Conservation (phyloP, 2,888 invertebrate species). For the Nysson spinosus region DNA sequence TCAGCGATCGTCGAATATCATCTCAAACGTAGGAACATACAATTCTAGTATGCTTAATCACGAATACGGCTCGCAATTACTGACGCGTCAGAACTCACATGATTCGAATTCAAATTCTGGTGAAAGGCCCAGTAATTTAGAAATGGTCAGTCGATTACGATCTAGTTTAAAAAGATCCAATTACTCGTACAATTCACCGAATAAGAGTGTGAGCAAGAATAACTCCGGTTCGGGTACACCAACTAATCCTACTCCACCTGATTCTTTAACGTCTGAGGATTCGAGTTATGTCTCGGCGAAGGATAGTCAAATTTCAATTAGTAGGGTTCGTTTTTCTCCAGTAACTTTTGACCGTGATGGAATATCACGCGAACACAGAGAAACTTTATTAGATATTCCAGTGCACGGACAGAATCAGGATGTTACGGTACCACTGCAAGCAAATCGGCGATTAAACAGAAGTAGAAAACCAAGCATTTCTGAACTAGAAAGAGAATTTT, state of each 20-base stretch:
- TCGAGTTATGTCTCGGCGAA: conserved; percentile 93
- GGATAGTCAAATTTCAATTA: conserved; percentile 82
- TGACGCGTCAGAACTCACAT: conserved; percentile 78
- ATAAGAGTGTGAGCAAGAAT: conserved; percentile 79
- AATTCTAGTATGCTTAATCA: conserved; percentile 65
- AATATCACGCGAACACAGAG: conserved; percentile 63
- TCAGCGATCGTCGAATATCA: conserved; percentile 72
- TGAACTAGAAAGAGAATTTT: conserved; percentile 80
- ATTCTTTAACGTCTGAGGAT: conserved; percentile 91
- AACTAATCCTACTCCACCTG: conserved; percentile 91
- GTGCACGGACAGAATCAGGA: conserved; percentile 79
- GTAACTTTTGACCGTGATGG: conserved; percentile 72
- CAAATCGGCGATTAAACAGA: conserved; percentile 76
- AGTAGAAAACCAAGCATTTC: conserved; percentile 78
- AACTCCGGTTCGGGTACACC: conserved; percentile 85
- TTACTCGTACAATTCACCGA: conserved; percentile 79
- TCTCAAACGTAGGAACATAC: conserved; percentile 61
- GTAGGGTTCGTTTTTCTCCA: conserved; percentile 73
- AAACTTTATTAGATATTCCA: conserved; percentile 81
- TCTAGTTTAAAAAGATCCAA: conserved; percentile 89
- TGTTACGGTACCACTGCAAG: conserved; percentile 79
- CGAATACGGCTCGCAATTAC: conserved; percentile 71
- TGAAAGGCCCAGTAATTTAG: conserved; percentile 83
- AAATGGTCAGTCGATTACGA: conserved; percentile 85
- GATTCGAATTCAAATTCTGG: conserved; percentile 75